Base-by-base conservation (phyloP, 2,113 vertebrate species). In the Paramormyrops kingsleyae region DNA sequence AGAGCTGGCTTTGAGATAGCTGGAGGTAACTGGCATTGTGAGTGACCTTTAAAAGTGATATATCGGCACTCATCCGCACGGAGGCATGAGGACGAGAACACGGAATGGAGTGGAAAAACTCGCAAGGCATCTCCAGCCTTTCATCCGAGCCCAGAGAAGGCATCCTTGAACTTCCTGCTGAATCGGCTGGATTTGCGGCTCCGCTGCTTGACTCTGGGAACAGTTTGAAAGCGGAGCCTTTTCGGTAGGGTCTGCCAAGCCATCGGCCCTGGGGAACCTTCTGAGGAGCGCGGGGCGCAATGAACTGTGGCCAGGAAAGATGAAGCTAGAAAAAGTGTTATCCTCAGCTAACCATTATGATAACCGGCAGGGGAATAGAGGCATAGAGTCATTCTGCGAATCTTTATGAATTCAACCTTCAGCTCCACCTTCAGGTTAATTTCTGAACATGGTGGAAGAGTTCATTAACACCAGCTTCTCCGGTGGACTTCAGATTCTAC, bases 381-480 rank as follows among this genome's bases (percentile, higher is more conserved):
- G 42, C 49, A 53, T 35, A 35, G 89, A 88, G 56, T 77, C 70
- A 53, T 15, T 91, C 35, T 35, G 74, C 31, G 46, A 7, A 50
- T 39, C 86, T 90, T 44, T 24, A 5, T 31, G 31, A 88, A n/a
- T 74, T 56, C 89, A 12, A 53, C 87, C 74, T 90, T 88, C 83
- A 42, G 84, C 46, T 90, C 92, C 89, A 90, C 90, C 91, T 91
- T 91, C 83, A 47, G 91, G 92, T 93, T 93, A 91, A 93, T 93
- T 93, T 92, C 91, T 47, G 86, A 83, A 59, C 74, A 91, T 74
- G 92, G 89, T 12, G 91, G 74, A 59, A 90, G 10, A 90, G 27
- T 89, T 56, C 44, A 89, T 88, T 86, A 91, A 21, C 86, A 83
- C 88, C 77, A 66, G 70, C 15, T 47, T 80, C 74, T 80, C 17